Evolutionary conservation across 2,888 invertebrate genomes (phyloP), one percentile per base, ranked within the genome.

Genomic region (Ormia ochracea): DNA sequence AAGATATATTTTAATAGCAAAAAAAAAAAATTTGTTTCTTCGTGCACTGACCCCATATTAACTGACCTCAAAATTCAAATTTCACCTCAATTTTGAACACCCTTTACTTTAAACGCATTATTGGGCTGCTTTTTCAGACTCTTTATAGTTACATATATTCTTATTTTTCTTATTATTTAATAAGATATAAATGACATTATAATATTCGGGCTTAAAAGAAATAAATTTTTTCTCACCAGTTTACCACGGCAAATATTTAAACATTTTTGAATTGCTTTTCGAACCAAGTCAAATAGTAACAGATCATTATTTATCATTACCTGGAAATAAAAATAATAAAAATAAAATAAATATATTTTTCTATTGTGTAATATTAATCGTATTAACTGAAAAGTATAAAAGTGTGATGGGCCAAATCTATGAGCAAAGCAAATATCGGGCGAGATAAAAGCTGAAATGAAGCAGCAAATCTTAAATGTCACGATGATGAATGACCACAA

Each of bases 201-300:
- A n/a, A n/a, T n/a, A n/a, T n/a, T n/a, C n/a, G n/a, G 12, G n/a
- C 12, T 12, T 12, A 3, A n/a, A 1, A 36, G n/a, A n/a, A 36
- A 36, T 36, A 45, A 12, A 21, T 45, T 14, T 65, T 65, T 50
- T 50, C 65, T 65, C 65, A 65, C 65, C 65, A 26, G 36, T 50
- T 63, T 36, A 36, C 17, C 14, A 23, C 36, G 23, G 45, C 1
- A 33, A 33, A 48, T 19, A 50, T 38, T 50, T 65, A 26, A 17
- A 3, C 23, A 45, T 45, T 45, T 14, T 26, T n/a, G 41, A 5
- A 14, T n/a, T 6, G 23, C 6, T 36, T 48, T 48, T 14, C 17
- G 4, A 17, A 1, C 23, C 33, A 23, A 17, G 7, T 28, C 45
- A 41, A 41, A 21, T 45, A 63, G 21, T 61, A 31, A 33, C 19